phyloP scores from a whole-genome alignment of 2,113 vertebrate genomes.

The Toxotes chatareus region DNA sequence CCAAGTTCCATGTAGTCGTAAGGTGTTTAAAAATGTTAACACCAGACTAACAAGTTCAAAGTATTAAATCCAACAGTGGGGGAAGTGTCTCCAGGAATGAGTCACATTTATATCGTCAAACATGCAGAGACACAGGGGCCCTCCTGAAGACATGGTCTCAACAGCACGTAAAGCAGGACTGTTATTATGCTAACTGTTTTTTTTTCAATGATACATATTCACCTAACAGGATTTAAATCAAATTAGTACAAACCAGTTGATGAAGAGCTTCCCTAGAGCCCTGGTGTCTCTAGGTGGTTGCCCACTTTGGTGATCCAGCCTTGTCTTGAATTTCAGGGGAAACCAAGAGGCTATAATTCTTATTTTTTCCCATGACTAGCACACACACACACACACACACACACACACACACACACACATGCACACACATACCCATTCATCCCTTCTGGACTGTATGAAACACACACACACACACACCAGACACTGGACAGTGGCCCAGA shows the following conservation, averaged over 20 bases:
- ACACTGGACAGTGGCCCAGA: slow-evolving; percentile 19
- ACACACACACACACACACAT: neutral
- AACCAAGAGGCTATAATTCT: slow-evolving; percentile 22
- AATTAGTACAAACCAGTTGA: neutral
- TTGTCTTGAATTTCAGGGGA: slow-evolving; percentile 12
- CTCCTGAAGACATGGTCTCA: neutral
- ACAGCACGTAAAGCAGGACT: too few relatives aligned
- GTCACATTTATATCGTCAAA: too few relatives aligned
- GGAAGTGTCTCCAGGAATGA: neutral
- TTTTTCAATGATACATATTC: too few relatives aligned
- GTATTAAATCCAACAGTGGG: neutral
- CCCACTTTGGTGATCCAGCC: neutral
- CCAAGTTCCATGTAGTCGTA: neutral
- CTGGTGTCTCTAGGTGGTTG: neutral
- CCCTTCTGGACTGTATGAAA: slow-evolving; percentile 20
- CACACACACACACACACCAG: slow-evolving; percentile 3
- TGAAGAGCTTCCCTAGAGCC: neutral
- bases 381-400: neutral
- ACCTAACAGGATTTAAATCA: neutral
- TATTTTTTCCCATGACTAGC: slow-evolving; percentile 10
- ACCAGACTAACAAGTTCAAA: neutral
- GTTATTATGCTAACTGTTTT: too few relatives aligned
- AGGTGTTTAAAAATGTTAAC: too few relatives aligned
- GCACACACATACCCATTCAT: neutral
- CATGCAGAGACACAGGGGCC: too few relatives aligned